Percentiles rank a stretch among this genome's conserved stretches.
phyloP scores from a whole-genome alignment of 2,888 invertebrate genomes.

The Tetranychus truncatus region DNA sequence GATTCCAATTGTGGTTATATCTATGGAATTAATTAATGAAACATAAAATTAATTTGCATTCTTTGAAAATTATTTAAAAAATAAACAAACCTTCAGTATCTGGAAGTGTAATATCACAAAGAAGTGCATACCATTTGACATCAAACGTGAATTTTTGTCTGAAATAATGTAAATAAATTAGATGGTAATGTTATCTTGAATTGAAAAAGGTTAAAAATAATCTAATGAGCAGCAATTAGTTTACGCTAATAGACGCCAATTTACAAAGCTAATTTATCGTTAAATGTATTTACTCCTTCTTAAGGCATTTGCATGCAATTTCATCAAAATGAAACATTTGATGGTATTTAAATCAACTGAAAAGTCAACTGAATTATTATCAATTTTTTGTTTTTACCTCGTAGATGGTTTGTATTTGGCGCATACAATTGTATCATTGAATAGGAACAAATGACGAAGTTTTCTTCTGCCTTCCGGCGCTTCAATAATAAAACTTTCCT shows the following conservation, averaged over 20 bases:
- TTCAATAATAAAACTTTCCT: slow-evolving; percentile 85
- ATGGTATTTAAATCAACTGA: slow-evolving; percentile 18
- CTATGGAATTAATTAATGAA: background rate
- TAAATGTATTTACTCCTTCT: too few species aligned
- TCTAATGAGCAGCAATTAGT: too few species aligned
- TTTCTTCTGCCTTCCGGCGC: slow-evolving; percentile 63
- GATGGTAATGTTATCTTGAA: too few species aligned
- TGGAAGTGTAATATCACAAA: slow-evolving; percentile 32
- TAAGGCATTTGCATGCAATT: too few species aligned
- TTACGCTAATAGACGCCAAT: too few species aligned
- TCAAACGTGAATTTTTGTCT: slow-evolving; percentile 80
- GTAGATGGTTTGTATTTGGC: slow-evolving; percentile 58
- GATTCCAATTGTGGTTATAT: slow-evolving; percentile 35
- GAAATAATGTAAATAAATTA: slow-evolving; percentile 11
- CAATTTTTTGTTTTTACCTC: slow-evolving; percentile 22
- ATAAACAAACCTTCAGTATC: slow-evolving; percentile 6
- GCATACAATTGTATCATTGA: slow-evolving; percentile 84
- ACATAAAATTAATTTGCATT: background rate
- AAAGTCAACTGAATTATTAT: background rate
- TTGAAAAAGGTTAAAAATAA: too few species aligned
- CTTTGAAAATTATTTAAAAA: background rate
- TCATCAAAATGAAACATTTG: background rate
- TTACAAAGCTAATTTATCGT: too few species aligned
- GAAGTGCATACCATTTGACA: slow-evolving; percentile 76
- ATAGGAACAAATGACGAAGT: slow-evolving; percentile 73